Percentiles rank a stretch among this genome's conserved stretches.
These are phyloP conservation scores for Zootoca vivipara DNA, from an alignment of 2,113 vertebrate species.

Conservation along the genomic window DNA sequence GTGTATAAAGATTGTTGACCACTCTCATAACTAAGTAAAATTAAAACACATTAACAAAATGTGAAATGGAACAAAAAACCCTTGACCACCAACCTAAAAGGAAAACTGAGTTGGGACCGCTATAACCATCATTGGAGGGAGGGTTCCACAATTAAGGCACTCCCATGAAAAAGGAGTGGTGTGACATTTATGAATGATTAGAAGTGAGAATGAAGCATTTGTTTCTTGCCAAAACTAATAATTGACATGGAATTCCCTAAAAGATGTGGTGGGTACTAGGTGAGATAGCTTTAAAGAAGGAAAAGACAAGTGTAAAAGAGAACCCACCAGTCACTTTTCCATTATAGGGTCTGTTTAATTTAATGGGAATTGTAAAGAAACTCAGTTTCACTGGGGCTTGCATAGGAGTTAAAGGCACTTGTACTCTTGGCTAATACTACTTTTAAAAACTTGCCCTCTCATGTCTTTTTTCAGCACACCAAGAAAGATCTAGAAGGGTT, in stretches of 20 bases:
- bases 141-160: neutral
- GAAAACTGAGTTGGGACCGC: no score
- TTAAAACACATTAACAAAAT: neutral
- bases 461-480: slow-evolving; percentile 78
- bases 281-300: neutral
- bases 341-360: neutral
- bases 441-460: slow-evolving; percentile 4
- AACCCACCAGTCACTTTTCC: neutral
- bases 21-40: no score
- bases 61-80: neutral
- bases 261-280: neutral
- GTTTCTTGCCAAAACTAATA: neutral
- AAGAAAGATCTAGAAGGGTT: slow-evolving; percentile 96
- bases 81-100: no score
- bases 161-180: neutral
- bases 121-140: no score
- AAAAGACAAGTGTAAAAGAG: neutral
- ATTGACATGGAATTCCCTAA: neutral
- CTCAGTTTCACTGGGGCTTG: neutral
- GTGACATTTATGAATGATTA: neutral
- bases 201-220: neutral
- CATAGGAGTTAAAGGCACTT: neutral
- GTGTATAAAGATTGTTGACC: no score
- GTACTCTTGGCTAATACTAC: neutral
- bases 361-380: neutral